These are phyloP conservation scores for Dilophus febrilis DNA, from an alignment of 2,888 invertebrate genomes.

Conservation along the genomic window DNA sequence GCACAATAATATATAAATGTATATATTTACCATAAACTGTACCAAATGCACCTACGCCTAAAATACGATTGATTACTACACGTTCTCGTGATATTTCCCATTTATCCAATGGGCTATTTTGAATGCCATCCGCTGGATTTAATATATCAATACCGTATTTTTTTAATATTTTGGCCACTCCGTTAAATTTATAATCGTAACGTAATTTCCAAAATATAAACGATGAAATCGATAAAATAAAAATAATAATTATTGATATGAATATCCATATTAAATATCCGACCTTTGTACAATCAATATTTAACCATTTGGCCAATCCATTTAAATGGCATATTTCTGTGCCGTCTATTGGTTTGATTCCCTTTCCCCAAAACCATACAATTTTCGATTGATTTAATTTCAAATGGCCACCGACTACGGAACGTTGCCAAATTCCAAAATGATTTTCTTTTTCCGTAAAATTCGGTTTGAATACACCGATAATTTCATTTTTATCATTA, in stretches of 20 bases:
- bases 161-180: conserved; percentile 49
- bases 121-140: conserved; percentile 29
- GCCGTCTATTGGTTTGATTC: conserved; percentile 49
- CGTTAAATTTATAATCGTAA: conserved; percentile 47
- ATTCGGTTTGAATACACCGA: conserved; percentile 43
- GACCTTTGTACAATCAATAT: conserved; percentile 48
- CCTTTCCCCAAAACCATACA: conserved; percentile 45
- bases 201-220: conserved; percentile 47
- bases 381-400: conserved; percentile 37
- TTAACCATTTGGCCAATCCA: conserved; percentile 45
- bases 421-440: conserved; percentile 18
- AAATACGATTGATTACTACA: conserved; percentile 68
- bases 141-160: conserved; percentile 48
- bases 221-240: conserved; percentile 36
- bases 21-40: conserved; percentile 46
- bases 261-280: conserved; percentile 47
- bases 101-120: conserved; percentile 47
- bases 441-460: conserved; percentile 23
- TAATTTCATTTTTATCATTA: conserved; percentile 29
- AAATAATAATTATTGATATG: conserved; percentile 38
- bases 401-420: conserved; percentile 34
- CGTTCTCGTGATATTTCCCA: conserved; percentile 77
- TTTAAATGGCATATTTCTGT: conserved; percentile 48
- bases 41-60: conserved; percentile 85
- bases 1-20: background rate